Percentiles rank a stretch among this genome's conserved stretches.
Evolutionary conservation across 37 sponge, comb jelly and placozoan species (phyloP).

Genomic region (Cladorhizidae sp.): DNA sequence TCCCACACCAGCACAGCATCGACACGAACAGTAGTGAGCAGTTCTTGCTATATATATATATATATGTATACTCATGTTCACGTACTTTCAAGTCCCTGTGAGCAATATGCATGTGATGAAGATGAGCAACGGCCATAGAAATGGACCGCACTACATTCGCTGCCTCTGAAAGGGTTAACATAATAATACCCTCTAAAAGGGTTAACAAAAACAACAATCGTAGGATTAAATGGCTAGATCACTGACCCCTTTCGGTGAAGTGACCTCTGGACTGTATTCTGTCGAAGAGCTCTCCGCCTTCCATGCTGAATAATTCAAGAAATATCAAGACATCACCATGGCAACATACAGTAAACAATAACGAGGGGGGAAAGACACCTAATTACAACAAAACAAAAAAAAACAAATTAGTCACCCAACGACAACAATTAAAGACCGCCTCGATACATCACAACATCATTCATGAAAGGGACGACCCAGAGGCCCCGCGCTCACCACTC

Average conservation of each 20-base stretch:
- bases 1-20: not conserved
- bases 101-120: constrained; percentile 88
- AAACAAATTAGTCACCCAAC: too few species aligned
- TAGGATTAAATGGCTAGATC: not conserved
- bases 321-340: not conserved
- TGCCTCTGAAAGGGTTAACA: constrained; percentile 58
- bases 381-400: too few species aligned
- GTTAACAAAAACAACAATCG: not conserved
- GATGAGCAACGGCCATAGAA: constrained; percentile 80
- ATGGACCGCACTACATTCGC: constrained; percentile 83
- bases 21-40: too few species aligned
- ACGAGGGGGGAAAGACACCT: too few species aligned
- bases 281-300: constrained; percentile 97
- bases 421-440: too few species aligned
- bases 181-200: not conserved
- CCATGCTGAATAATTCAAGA: constrained; percentile 94
- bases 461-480: too few species aligned
- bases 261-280: constrained; percentile 91
- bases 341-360: not conserved
- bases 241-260: constrained; percentile 90
- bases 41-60: not conserved
- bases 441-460: not conserved
- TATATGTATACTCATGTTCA: not conserved
- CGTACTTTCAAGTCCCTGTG: constrained; percentile 94
- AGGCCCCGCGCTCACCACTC: constrained; percentile 82